phyloP scores from a whole-genome alignment of 2,113 vertebrate species.

The Sinocyclocheilus grahami region DNA sequence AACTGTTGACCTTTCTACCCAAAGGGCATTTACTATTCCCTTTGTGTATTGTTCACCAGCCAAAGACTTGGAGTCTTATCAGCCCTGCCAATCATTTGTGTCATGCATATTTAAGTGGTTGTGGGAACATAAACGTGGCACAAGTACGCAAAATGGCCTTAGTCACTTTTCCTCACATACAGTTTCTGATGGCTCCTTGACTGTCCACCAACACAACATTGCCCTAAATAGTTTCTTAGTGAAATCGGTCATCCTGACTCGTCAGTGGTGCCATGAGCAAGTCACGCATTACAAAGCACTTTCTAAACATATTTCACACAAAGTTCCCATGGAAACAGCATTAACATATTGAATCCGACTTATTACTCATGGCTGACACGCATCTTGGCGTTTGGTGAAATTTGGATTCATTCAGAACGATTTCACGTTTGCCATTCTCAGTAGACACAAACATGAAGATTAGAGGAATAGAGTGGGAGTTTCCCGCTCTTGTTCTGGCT shows the following conservation, averaged over 20 bases:
- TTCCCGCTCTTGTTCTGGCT: constrained; percentile 72
- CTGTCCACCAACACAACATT: constrained; percentile 11
- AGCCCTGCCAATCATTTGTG: constrained; percentile 17
- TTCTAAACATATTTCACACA: not conserved
- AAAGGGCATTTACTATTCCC: constrained; percentile 41
- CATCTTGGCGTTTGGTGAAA: not conserved
- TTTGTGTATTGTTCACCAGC: constrained; percentile 40
- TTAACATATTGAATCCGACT: not conserved
- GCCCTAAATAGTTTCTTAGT: constrained; percentile 6
- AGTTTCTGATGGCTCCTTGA: constrained; percentile 3
- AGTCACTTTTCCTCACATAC: constrained; percentile 41
- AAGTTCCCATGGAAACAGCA: constrained; percentile 15
- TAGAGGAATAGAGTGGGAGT: constrained; percentile 70
- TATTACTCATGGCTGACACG: constrained; percentile 19
- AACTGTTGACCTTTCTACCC: constrained; percentile 44
- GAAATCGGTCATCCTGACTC: constrained; percentile 20
- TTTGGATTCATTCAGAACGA: constrained; percentile 15
- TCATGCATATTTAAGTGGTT: constrained; percentile 41
- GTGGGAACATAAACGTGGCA: constrained; percentile 25
- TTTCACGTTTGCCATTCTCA: constrained; percentile 18
- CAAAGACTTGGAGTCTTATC: constrained; percentile 42
- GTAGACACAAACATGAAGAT: constrained; percentile 59
- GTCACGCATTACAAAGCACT: not conserved
- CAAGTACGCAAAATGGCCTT: not conserved
- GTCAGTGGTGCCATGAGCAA: constrained; percentile 14